These are phyloP conservation scores for Corvus cornix DNA, from an alignment of 2,113 vertebrate genomes.

Conservation along the genomic window DNA sequence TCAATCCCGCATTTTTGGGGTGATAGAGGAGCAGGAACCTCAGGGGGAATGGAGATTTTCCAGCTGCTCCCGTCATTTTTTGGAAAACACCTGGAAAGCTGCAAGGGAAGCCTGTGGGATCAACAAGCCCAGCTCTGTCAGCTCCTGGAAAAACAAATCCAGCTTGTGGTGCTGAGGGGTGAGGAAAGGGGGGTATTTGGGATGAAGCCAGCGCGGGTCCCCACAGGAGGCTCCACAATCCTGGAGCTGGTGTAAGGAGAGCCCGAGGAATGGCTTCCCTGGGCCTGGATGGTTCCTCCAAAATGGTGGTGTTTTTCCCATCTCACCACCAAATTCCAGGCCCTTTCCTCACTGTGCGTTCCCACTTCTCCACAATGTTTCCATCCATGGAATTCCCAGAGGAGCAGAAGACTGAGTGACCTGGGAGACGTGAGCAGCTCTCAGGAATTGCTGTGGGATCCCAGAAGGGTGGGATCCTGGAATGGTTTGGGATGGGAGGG, in stretches of 20 bases:
- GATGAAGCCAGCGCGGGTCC: background rate
- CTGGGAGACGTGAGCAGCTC: background rate
- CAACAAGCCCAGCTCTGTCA: background rate
- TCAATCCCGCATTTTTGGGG: fast-evolving
- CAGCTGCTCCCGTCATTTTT: background rate
- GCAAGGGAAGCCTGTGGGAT: background rate
- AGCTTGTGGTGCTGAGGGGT: background rate
- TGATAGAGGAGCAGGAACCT: background rate
- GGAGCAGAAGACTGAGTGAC: background rate
- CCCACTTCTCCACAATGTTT: background rate
- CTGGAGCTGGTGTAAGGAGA: background rate
- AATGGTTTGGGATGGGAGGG: background rate
- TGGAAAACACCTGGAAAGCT: background rate
- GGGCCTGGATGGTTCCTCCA: background rate
- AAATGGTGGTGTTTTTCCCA: background rate
- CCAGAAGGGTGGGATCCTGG: background rate
- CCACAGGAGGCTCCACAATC: background rate
- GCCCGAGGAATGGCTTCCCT: fast-evolving
- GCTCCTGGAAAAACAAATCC: background rate
- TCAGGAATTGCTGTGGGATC: background rate
- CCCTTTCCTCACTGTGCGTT: fast-evolving
- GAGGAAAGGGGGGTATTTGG: background rate
- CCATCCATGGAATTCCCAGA: background rate
- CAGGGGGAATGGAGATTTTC: fast-evolving
- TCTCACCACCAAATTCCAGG: background rate